A percentile compares a stretch with the other conserved stretches of the same genome.
phyloP scores from a whole-genome alignment of 53 echinoderm and acorn worm genomes.

The Hippasteria phrygiana region DNA sequence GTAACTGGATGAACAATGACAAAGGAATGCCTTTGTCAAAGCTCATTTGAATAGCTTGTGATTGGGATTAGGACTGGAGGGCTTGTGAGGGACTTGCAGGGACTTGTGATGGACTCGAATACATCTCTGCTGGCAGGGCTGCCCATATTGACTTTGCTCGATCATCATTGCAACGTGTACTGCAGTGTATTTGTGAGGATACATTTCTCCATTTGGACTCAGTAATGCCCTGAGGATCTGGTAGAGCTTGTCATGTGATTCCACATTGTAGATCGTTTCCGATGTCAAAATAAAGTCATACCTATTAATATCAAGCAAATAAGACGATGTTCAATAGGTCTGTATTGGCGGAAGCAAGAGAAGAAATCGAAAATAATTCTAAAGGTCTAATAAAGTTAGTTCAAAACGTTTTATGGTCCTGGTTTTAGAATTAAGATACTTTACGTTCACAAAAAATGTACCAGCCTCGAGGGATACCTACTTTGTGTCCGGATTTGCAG shows the following conservation, averaged over 20 bases:
- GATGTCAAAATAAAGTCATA: slow-evolving; percentile 92
- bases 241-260: slow-evolving; percentile 83
- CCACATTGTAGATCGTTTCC: slow-evolving; percentile 92
- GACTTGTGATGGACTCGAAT: too few relatives aligned
- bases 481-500: slow-evolving; percentile 26
- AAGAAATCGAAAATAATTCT: background rate
- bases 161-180: too few relatives aligned
- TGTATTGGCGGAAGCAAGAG: background rate
- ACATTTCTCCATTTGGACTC: slow-evolving; percentile 81
- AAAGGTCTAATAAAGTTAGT: background rate
- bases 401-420: background rate
- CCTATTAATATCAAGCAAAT: slow-evolving; percentile 50
- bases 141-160: too few relatives aligned
- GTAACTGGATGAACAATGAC: too few relatives aligned
- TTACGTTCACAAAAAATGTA: too few relatives aligned
- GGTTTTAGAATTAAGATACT: too few relatives aligned
- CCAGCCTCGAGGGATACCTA: background rate
- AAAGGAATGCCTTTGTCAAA: too few relatives aligned
- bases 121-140: too few relatives aligned
- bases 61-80: too few relatives aligned
- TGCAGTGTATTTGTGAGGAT: slow-evolving; percentile 84
- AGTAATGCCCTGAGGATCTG: slow-evolving; percentile 70
- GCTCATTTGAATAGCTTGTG: too few relatives aligned
- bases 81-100: too few relatives aligned
- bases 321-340: background rate